phyloP scores from a whole-genome alignment of 2,888 invertebrate genomes.

The Cryptus viduatorius region DNA sequence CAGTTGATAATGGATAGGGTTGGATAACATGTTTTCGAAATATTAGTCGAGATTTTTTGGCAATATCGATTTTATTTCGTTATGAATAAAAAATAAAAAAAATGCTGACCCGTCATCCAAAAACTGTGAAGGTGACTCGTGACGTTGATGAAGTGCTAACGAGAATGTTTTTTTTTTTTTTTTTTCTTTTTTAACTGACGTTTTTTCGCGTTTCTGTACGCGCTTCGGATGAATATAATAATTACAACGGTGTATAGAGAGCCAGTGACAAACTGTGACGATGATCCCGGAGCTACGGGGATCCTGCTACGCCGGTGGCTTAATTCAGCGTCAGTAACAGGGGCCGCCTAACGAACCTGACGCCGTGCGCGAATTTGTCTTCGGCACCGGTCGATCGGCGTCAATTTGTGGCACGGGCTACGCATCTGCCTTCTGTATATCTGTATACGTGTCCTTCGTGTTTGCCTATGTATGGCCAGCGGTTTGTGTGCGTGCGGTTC shows the following conservation, averaged over 20 bases:
- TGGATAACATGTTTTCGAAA: neutral
- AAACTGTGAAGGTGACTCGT: neutral
- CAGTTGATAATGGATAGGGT: neutral
- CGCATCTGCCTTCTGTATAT: constrained; percentile 24
- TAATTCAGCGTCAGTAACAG: constrained; percentile 52
- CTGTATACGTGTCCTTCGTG: constrained; percentile 26
- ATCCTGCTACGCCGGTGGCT: constrained; percentile 18
- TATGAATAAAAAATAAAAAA: neutral
- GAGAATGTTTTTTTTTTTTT: constrained; percentile 6
- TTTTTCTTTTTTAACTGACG: neutral
- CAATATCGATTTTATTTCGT: neutral
- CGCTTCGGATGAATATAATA: constrained; percentile 30
- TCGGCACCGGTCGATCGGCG: constrained; percentile 50
- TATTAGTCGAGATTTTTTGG: neutral
- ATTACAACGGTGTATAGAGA: constrained; percentile 26
- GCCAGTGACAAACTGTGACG: constrained; percentile 23
- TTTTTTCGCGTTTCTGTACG: neutral
- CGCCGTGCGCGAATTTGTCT: constrained; percentile 55
- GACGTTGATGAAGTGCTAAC: neutral
- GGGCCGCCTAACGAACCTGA: constrained; percentile 53
- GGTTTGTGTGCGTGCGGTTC: constrained; percentile 43
- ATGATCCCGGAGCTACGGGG: constrained; percentile 20
- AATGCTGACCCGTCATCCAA: neutral
- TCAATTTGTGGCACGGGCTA: constrained; percentile 50
- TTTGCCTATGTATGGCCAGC: constrained; percentile 53